Base-by-base conservation (phyloP, 2,888 invertebrate species). In the Sipha maydis region DNA sequence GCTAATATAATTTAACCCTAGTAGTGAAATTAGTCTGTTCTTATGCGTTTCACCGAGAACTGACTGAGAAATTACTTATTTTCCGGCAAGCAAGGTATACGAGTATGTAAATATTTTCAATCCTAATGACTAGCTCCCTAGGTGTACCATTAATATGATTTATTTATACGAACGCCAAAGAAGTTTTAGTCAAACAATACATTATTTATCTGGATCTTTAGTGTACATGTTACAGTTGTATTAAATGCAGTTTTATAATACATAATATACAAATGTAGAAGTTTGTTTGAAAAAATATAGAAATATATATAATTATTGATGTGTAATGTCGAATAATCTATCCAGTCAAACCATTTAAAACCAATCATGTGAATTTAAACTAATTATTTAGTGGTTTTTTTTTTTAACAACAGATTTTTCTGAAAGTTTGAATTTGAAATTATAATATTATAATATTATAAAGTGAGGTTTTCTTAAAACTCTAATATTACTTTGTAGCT, bases 101-200 rank as follows among this genome's bases (percentile, higher is more conserved):
- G n/a, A n/a, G n/a, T n/a, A 34, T 75, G 38, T 83, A n/a, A 56
- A 83, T 61, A 56, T 83, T 61, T 61, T 75, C 75, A 19, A 75
- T 56, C 75, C 28, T 73, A 56, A 48, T 34, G 61, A 56, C 34
- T 34, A 34, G 54, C 56, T 7, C 75, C 21, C 21, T 21, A 5
- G 61, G 54, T 54, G 54, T 7, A 31, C 69, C 69, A 7, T 69
- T 19, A 83, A 54, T 54, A 25, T 54, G 31, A 73, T 83, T 54
- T 34, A 31, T 3, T 25, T 2, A 48, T 34, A 34, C 31, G 19
- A 3, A 7, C 11, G 25, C 38, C 76, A 28, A 31, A 83, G 54
- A 34, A 83, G 31, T 28, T 28, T 61, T 25, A 61, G 61, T 61
- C 61, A 61, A 61, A 61, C 61, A 25, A 3, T 61, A 61, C 9